These are phyloP conservation scores for Callyntrura sp. DNA, from an alignment of 2,888 invertebrate species.

Conservation along the genomic window DNA sequence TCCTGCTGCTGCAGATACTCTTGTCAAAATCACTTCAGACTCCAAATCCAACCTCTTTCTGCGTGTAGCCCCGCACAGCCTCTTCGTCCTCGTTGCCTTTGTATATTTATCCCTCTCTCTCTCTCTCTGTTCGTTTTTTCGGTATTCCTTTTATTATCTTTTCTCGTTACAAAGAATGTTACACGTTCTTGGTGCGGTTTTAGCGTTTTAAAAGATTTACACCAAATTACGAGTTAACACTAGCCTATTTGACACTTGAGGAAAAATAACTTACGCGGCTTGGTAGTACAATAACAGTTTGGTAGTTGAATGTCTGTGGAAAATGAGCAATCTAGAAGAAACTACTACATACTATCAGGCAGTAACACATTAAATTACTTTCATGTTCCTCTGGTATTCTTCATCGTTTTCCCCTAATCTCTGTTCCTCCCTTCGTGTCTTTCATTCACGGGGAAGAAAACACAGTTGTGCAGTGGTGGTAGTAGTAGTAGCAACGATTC, in stretches of 20 bases:
- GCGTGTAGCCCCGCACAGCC: too few species aligned
- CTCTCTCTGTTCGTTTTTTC: neutral
- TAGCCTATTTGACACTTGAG: neutral
- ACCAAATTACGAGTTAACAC: slow-evolving; percentile 44
- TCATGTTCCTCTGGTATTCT: too few species aligned
- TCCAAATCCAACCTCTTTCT: too few species aligned
- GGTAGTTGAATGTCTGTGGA: too few species aligned
- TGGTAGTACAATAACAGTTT: too few species aligned
- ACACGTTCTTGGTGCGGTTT: neutral
- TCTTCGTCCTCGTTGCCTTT: neutral
- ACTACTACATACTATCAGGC: too few species aligned
- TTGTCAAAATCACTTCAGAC: slow-evolving; percentile 1
- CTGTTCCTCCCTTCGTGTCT: neutral
- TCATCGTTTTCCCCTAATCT: neutral
- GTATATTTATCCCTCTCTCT: neutral
- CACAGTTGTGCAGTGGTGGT: neutral
- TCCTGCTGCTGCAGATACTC: neutral
- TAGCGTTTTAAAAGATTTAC: slow-evolving; percentile 36
- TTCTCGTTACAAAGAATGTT: neutral
- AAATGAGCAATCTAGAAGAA: neutral
- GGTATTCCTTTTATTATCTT: neutral
- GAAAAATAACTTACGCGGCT: neutral
- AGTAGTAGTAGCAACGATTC: slow-evolving; percentile 29
- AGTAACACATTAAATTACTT: neutral
- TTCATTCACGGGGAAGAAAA: neutral